Conservation (phyloP, 1,140 invertebrate genomes). For the Scaptomyza hsui region DNA sequence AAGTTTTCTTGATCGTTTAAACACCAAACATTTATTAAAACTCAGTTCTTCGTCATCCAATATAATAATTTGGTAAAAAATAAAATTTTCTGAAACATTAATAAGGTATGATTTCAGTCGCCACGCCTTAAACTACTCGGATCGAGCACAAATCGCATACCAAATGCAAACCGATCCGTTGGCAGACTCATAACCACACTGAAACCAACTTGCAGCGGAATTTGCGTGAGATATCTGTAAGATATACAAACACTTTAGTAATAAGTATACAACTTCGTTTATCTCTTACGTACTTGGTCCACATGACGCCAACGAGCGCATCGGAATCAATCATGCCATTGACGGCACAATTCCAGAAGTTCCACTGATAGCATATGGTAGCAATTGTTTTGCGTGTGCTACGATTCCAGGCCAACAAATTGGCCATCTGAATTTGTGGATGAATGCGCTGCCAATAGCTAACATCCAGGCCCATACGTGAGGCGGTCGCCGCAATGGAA, state of each 20-base stretch:
- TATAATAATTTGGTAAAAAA: slow-evolving; percentile 57
- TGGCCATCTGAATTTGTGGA: slow-evolving; percentile 78
- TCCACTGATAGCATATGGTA: slow-evolving; percentile 78
- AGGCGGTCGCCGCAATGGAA: slow-evolving; percentile 64
- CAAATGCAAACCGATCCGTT: slow-evolving; percentile 75
- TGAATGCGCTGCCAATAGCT: slow-evolving; percentile 82
- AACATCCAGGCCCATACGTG: slow-evolving; percentile 70
- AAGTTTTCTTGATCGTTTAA: slow-evolving; percentile 3
- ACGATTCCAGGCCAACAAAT: slow-evolving; percentile 72
- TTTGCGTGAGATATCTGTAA: slow-evolving; percentile 54
- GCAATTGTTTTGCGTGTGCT: slow-evolving; percentile 71
- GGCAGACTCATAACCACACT: slow-evolving; percentile 74
- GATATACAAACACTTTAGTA: neutral
- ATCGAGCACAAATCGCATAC: slow-evolving; percentile 72
- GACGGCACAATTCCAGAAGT: slow-evolving; percentile 69
- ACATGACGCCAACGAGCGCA: slow-evolving; percentile 77
- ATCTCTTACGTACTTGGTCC: slow-evolving; percentile 61
- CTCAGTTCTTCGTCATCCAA: neutral
- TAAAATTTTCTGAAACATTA: slow-evolving; percentile 25
- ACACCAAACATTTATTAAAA: slow-evolving; percentile 21
- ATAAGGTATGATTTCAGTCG: slow-evolving; percentile 34
- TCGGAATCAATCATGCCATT: slow-evolving; percentile 78
- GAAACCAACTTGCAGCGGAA: slow-evolving; percentile 70
- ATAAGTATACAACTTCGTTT: neutral
- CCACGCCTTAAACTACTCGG: slow-evolving; percentile 68